Percentiles rank a stretch among this genome's conserved stretches.
These are phyloP conservation scores for Tokudaia tokunoshimensis DNA, from an alignment of 2,797 vertebrate genomes.

Conservation along the genomic window DNA sequence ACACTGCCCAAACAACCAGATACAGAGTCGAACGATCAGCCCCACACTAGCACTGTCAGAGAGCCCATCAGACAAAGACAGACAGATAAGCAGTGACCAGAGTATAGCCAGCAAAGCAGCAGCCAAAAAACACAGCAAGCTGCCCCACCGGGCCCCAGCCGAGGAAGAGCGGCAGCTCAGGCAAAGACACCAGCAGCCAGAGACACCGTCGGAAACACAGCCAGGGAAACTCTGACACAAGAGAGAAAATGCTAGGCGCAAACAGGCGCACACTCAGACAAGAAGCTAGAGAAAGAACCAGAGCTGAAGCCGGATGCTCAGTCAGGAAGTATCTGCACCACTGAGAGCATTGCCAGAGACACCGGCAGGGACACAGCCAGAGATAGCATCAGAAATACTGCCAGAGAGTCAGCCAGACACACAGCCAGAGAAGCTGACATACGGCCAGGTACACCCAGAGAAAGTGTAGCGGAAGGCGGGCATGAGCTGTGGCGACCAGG, in stretches of 20 bases:
- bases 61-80: not conserved
- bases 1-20: not conserved
- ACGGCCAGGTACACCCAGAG: not conserved
- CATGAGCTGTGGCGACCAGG: not conserved
- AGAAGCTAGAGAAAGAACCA: constrained; percentile 61
- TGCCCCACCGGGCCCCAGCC: not conserved
- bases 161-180: constrained; percentile 35
- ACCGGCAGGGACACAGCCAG: constrained; percentile 68
- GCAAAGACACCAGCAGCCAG: constrained; percentile 30
- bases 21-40: constrained; percentile 3
- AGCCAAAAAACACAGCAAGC: not conserved
- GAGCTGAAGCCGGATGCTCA: constrained; percentile 72
- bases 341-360: constrained; percentile 59
- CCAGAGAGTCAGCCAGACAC: constrained; percentile 46
- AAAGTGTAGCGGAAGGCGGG: constrained; percentile 10
- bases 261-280: constrained; percentile 74
- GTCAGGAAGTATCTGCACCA: constrained; percentile 73
- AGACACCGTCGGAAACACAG: constrained; percentile 55
- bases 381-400: constrained; percentile 56
- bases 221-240: constrained; percentile 72
- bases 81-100: not conserved
- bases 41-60: not conserved
- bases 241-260: constrained; percentile 70
- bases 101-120: not conserved
- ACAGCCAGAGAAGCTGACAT: not conserved